Evolutionary conservation across 2,797 vertebrate species (phyloP), one percentile per base, ranked within the genome.

Genomic region (Artibeus lituratus): DNA sequence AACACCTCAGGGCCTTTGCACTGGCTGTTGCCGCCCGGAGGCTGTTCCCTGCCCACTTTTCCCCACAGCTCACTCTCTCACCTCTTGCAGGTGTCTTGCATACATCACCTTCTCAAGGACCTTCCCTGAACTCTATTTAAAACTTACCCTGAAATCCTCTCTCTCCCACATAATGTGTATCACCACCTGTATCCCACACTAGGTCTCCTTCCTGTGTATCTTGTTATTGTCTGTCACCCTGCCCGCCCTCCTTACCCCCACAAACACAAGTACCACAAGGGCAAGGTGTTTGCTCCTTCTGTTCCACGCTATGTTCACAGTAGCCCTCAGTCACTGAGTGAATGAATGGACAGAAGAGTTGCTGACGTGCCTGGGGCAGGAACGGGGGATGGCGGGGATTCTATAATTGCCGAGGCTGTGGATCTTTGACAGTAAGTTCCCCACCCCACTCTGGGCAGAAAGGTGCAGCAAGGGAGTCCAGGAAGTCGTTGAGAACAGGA

Each of bases 351-450:
- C 1, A 10, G 53, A 82, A n/a, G 51, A 69, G 53, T 24, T 11
- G 2, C 7, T 37, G 49, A 16, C 12, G 62, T 7, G 55, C 22
- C 74, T 10, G 6, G 44, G 39, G 35, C 24, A 69, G 44, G 32
- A 47, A 24, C 8, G 6, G 4, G 29, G 0, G 3, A 11, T 4
- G 4, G 11, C 1, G 10, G 39, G 4, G 5, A 7, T 24, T 53
- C 53, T 11, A 24, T 39, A 47, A 92, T 19, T 49, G 53, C 44
- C 59, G 83, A 96, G 51, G 10, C 49, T 37, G 3, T 26, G 15
- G 49, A 26, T 55, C 16, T 74, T 35, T 39, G n/a, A 55, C 4
- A 37, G n/a, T 22, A 62, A 32, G 29, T 5, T 14, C 39, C 10
- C 35, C 42, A 3, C 8, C 10, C n/a, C 1, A 1, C 32, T 7